phyloP scores from a whole-genome alignment of 2,113 vertebrate species.

The Istiophorus platypterus region DNA sequence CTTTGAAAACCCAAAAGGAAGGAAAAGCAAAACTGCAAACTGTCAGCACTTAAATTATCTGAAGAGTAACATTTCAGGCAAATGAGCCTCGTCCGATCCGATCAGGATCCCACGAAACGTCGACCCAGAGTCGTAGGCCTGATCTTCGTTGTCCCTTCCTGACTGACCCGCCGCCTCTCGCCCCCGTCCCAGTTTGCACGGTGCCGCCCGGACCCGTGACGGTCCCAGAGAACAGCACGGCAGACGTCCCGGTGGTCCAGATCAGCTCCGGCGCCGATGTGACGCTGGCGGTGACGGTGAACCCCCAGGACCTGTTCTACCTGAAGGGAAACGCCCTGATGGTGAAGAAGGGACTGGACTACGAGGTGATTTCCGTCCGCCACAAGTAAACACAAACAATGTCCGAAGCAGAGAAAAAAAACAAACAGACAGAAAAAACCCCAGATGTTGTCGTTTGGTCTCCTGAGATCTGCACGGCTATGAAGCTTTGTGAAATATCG shows the following conservation, averaged over 20 bases:
- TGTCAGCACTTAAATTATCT: no score
- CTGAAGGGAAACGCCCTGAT: constrained; percentile 76
- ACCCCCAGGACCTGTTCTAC: constrained; percentile 81
- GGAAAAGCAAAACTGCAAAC: no score
- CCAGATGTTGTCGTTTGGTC: no score
- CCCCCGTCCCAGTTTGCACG: constrained; percentile 76
- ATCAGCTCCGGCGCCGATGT: constrained; percentile 74
- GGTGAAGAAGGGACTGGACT: constrained; percentile 82
- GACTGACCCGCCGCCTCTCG: neutral
- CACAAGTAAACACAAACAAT: neutral
- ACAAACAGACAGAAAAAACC: no score
- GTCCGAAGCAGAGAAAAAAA: neutral
- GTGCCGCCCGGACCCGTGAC: constrained; percentile 72
- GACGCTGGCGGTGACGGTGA: constrained; percentile 65
- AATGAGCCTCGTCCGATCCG: no score
- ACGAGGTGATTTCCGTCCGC: constrained; percentile 75
- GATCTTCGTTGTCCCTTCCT: neutral
- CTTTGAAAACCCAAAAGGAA: no score
- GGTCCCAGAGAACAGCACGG: constrained; percentile 82
- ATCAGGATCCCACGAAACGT: no score
- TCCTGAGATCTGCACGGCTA: neutral
- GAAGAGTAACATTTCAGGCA: no score
- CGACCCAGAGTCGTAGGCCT: no score
- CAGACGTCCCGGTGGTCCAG: constrained; percentile 70
- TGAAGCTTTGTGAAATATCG: neutral